These are phyloP conservation scores for Pseudorhombus dupliciocellatus DNA, from an alignment of 2,113 vertebrate genomes.

Conservation along the genomic window DNA sequence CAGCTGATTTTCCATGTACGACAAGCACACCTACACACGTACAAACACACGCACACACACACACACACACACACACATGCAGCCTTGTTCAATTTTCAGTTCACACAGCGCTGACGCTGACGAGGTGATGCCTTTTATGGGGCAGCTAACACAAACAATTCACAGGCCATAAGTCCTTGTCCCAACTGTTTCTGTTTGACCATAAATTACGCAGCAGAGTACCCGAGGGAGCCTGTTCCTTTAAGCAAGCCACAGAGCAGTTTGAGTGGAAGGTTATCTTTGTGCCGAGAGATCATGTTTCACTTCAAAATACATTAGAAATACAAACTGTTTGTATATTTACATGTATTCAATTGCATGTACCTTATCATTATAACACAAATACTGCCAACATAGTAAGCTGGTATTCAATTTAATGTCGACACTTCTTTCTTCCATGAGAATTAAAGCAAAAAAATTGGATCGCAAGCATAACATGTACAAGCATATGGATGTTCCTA, in stretches of 20 bases:
- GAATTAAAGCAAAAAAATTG: neutral
- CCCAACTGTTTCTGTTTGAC: constrained; percentile 80
- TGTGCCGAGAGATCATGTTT: constrained; percentile 19
- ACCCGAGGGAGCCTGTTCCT: constrained; percentile 76
- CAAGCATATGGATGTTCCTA: too few species aligned
- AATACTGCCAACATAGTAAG: neutral
- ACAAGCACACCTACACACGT: constrained; percentile 15
- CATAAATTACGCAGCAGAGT: constrained; percentile 81
- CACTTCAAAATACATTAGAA: neutral
- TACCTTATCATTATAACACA: neutral
- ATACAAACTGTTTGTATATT: neutral
- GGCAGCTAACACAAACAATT: constrained; percentile 85
- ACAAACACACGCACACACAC: constrained; percentile 26
- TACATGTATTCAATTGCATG: neutral
- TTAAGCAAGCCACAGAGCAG: constrained; percentile 51
- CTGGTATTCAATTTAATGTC: neutral
- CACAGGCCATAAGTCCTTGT: constrained; percentile 85
- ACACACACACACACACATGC: constrained; percentile 23
- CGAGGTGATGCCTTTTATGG: constrained; percentile 82
- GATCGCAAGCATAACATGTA: neutral
- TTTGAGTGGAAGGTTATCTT: constrained; percentile 37
- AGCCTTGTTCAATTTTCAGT: constrained; percentile 40
- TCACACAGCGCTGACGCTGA: constrained; percentile 61
- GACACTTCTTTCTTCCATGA: neutral
- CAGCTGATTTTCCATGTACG: constrained; percentile 80